Evolutionary conservation across 2,797 vertebrate species (phyloP).

Genomic region (Acanthis flammea): DNA sequence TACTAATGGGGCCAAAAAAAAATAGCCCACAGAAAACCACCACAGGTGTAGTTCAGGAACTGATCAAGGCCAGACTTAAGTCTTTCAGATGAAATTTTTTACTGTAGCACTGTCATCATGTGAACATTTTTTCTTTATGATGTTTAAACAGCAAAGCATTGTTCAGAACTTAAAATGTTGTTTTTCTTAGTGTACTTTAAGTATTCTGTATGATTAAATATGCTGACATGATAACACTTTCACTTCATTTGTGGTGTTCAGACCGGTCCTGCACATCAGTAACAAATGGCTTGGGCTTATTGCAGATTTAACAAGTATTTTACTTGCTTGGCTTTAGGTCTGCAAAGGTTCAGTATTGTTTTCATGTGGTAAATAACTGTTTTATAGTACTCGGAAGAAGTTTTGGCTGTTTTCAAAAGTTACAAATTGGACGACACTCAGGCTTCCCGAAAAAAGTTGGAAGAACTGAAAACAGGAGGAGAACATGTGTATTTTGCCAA

Average conservation of each 20-base stretch:
- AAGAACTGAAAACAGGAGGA: conserved; percentile 89
- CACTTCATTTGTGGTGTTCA: background rate
- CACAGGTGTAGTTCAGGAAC: background rate
- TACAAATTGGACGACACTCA: conserved; percentile 97
- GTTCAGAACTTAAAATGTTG: background rate
- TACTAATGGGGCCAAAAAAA: background rate
- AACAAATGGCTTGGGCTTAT: background rate
- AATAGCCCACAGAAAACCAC: background rate
- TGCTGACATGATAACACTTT: background rate
- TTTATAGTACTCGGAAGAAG: conserved; percentile 92
- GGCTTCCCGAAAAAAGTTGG: conserved; percentile 92
- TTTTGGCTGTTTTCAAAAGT: conserved; percentile 95
- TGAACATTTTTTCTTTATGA: background rate
- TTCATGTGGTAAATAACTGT: background rate
- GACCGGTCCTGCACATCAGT: rapidly evolving
- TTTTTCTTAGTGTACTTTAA: background rate
- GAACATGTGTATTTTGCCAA: conserved; percentile 98
- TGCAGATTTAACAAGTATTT: background rate
- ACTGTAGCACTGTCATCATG: background rate
- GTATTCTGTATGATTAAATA: background rate
- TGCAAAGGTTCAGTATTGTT: background rate
- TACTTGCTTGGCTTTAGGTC: background rate
- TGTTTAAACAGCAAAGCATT: background rate
- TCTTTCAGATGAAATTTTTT: background rate
- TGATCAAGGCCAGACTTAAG: background rate